A percentile compares a stretch with the other conserved stretches of the same genome.
Conservation (phyloP, 2,888 invertebrate genomes). For the Homarus gammarus region DNA sequence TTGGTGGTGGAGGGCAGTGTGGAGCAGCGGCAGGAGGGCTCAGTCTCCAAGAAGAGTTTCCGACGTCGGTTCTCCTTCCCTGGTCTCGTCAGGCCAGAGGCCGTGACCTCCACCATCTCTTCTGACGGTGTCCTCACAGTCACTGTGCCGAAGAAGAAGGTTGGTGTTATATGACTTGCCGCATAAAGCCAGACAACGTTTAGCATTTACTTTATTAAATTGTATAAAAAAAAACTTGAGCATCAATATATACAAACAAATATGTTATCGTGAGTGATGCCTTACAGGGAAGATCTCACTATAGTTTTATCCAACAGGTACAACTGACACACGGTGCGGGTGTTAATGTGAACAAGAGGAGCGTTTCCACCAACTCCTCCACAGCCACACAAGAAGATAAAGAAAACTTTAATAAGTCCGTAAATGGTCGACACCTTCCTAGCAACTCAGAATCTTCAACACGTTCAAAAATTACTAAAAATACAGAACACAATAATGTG, state of each 20-base stretch:
- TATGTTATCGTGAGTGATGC: too few relatives aligned
- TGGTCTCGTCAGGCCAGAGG: conserved; percentile 35
- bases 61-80: conserved; percentile 50
- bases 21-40: conserved; percentile 26
- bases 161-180: too few relatives aligned
- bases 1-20: conserved; percentile 54
- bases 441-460: not conserved
- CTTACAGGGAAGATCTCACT: too few relatives aligned
- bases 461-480: too few relatives aligned
- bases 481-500: not conserved
- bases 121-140: conserved; percentile 61
- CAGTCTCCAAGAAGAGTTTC: conserved; percentile 43
- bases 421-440: not conserved
- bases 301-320: not conserved
- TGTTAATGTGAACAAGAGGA: not conserved
- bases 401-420: not conserved
- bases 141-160: conserved; percentile 54
- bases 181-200: too few relatives aligned
- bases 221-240: too few relatives aligned
- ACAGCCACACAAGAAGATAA: not conserved
- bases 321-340: not conserved
- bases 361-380: not conserved
- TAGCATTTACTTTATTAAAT: too few relatives aligned
- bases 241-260: too few relatives aligned
- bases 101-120: conserved; percentile 55